Evolutionary conservation across 2,113 vertebrate genomes (phyloP).

Genomic region (Glaucomys volans): DNA sequence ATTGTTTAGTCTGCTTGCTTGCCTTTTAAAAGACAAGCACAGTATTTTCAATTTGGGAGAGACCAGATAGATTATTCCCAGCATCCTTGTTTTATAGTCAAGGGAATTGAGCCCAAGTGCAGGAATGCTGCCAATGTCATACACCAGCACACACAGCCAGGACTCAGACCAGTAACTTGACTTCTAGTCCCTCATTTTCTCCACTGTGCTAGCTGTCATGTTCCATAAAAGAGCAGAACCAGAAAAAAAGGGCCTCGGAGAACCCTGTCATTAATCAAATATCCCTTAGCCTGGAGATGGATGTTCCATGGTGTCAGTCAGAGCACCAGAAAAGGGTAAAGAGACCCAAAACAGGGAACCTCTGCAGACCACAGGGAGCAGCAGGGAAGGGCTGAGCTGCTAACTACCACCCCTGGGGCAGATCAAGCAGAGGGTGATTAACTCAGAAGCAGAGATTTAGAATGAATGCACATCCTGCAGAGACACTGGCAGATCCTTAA

Average conservation of each 20-base stretch:
- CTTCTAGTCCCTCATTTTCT: neutral
- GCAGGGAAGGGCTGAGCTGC: neutral
- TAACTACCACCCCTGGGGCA: neutral
- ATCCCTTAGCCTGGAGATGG: neutral
- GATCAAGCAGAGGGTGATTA: neutral
- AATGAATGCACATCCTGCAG: neutral
- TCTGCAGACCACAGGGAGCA: neutral
- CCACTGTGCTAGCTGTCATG: neutral
- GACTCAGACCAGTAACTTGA: neutral
- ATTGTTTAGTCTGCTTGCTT: conserved; percentile 9
- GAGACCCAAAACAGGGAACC: neutral
- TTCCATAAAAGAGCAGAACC: neutral
- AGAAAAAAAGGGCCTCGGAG: neutral
- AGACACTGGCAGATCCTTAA: neutral
- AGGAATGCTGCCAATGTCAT: neutral
- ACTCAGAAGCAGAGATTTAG: neutral
- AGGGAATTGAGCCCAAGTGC: neutral
- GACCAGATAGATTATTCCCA: neutral
- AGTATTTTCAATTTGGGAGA: neutral
- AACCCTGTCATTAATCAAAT: neutral
- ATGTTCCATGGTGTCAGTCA: neutral
- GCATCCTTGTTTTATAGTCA: neutral
- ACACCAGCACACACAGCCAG: neutral
- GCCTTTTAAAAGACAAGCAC: conserved; percentile 40
- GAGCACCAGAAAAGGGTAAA: neutral